Percentiles rank a stretch among this genome's conserved stretches.
phyloP scores from a whole-genome alignment of 2,888 invertebrate species.

The Drosophila testacea region DNA sequence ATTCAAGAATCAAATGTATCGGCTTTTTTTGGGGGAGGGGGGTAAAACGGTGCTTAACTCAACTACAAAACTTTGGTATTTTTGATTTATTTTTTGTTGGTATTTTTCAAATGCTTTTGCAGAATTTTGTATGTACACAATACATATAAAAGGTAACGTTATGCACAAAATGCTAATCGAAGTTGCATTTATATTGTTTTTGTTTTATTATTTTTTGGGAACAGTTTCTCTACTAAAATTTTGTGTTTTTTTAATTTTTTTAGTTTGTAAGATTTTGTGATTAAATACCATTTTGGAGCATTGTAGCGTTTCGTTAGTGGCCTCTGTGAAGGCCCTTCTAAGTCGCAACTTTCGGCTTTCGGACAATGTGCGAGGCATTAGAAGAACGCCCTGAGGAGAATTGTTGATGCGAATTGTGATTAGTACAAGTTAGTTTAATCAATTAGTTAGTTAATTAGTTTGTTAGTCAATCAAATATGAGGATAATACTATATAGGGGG shows the following conservation, averaged over 20 bases:
- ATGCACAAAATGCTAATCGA: slow-evolving; percentile 56
- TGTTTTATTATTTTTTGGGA: slow-evolving; percentile 1
- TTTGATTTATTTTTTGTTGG: neutral
- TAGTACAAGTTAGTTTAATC: slow-evolving; percentile 60
- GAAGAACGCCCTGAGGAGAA: slow-evolving; percentile 91
- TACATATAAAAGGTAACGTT: slow-evolving; percentile 33
- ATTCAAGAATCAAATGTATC: slow-evolving; percentile 36
- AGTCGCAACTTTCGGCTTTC: slow-evolving; percentile 94
- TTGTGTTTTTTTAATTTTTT: slow-evolving; percentile 13
- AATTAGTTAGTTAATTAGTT: slow-evolving; percentile 22
- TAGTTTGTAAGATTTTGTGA: slow-evolving; percentile 40
- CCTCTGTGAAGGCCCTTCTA: slow-evolving; percentile 95
- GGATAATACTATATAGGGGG: neutral
- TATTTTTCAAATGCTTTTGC: slow-evolving; percentile 15
- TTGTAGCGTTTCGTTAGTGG: slow-evolving; percentile 94
- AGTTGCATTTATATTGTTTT: slow-evolving; percentile 12
- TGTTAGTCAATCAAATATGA: neutral
- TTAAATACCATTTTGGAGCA: slow-evolving; percentile 93
- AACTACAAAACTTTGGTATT: slow-evolving; percentile 35
- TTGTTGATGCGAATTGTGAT: slow-evolving; percentile 72
- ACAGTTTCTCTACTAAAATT: slow-evolving; percentile 12
- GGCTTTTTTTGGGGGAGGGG: neutral
- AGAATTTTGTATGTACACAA: slow-evolving; percentile 42
- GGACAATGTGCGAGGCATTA: slow-evolving; percentile 95
- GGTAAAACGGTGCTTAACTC: slow-evolving; percentile 37